Evolutionary conservation across 2,113 vertebrate species (phyloP).

Genomic region (Cinclus cinclus): DNA sequence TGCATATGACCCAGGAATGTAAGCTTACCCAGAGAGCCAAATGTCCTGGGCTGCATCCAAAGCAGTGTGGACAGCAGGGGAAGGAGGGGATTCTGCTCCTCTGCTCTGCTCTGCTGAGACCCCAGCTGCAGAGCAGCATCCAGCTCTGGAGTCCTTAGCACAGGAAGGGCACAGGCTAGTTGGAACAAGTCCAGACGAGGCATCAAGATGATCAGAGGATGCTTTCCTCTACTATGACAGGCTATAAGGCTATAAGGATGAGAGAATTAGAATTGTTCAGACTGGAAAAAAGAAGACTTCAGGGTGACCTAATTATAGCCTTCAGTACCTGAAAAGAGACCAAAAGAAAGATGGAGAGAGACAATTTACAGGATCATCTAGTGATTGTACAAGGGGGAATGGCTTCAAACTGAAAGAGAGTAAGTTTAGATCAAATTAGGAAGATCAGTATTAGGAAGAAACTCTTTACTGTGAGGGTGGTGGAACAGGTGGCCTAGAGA

Average conservation of each 20-base stretch:
- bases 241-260: background rate
- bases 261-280: background rate
- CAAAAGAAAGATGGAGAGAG: background rate
- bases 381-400: background rate
- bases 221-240: background rate
- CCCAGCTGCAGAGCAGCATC: background rate
- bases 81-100: background rate
- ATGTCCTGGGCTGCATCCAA: background rate
- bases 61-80: fast-evolving
- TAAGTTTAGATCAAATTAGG: background rate
- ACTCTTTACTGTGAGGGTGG: background rate
- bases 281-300: background rate
- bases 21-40: background rate
- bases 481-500: background rate
- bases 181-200: background rate
- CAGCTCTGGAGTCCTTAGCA: background rate
- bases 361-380: background rate
- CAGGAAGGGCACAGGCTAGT: fast-evolving
- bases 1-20: background rate
- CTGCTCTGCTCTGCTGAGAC: background rate
- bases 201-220: background rate
- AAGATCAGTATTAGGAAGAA: background rate
- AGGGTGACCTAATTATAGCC: background rate
- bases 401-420: background rate
- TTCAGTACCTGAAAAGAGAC: background rate